A percentile compares a stretch with the other conserved stretches of the same genome.
phyloP scores from a whole-genome alignment of 2,797 vertebrate species.

The Sylvia borin region DNA sequence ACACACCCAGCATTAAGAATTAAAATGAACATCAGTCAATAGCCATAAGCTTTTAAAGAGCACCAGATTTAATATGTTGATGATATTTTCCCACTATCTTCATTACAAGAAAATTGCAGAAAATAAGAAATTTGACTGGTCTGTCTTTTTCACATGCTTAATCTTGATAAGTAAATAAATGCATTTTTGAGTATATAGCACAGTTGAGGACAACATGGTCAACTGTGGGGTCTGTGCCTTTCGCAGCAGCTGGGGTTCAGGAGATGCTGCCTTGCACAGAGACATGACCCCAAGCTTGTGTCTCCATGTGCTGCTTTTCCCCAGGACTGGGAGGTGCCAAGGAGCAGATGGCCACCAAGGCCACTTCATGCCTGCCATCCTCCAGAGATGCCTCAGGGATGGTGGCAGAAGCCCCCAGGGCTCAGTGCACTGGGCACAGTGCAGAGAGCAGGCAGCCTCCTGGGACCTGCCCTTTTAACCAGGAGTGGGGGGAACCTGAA shows the following conservation, averaged over 20 bases:
- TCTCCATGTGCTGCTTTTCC: background rate
- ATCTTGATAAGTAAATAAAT: background rate
- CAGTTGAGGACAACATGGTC: background rate
- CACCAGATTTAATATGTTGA: background rate
- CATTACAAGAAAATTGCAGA: background rate
- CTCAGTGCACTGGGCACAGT: fast-evolving
- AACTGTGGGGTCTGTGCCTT: fast-evolving
- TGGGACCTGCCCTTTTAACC: background rate
- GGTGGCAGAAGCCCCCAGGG: background rate
- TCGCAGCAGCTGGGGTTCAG: background rate
- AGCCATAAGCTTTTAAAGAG: background rate
- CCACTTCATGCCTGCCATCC: background rate
- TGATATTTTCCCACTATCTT: background rate
- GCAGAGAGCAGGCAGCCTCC: fast-evolving
- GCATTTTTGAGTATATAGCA: background rate
- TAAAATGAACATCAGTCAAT: background rate
- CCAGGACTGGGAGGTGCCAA: background rate
- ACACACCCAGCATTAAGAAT: background rate
- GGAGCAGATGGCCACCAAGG: background rate
- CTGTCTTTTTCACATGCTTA: background rate
- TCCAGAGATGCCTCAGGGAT: background rate
- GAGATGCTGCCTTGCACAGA: background rate
- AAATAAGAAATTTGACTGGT: background rate
- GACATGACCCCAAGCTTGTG: background rate
- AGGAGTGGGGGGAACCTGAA: background rate